Conservation (phyloP, 2,113 vertebrate genomes). For the Malurus elegans region DNA sequence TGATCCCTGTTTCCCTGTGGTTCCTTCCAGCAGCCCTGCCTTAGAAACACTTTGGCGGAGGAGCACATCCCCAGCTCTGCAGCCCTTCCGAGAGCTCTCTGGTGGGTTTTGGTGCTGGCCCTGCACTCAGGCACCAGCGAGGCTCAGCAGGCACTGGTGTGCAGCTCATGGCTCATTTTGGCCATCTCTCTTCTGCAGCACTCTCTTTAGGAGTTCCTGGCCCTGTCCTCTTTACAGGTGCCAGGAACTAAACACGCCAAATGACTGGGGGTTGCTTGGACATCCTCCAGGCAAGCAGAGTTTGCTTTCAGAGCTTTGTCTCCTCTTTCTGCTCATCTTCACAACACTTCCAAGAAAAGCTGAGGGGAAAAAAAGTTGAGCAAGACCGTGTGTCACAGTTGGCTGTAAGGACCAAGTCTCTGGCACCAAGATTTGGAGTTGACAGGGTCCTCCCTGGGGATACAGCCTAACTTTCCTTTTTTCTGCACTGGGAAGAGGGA, state of each 20-base stretch:
- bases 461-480: background rate
- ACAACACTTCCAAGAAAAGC: background rate
- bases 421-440: background rate
- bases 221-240: background rate
- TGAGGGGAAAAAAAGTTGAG: background rate
- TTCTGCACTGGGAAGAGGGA: background rate
- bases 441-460: background rate
- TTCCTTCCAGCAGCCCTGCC: background rate
- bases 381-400: background rate
- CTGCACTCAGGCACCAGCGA: background rate
- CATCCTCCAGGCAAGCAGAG: background rate
- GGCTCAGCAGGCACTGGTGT: background rate
- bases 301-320: background rate
- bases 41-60: background rate
- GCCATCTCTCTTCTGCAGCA: background rate
- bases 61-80: background rate
- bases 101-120: background rate
- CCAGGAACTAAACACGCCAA: background rate
- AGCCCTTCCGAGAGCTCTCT: background rate
- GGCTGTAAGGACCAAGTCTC: background rate
- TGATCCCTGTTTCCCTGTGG: background rate
- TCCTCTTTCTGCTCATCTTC: background rate
- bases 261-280: background rate
- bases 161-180: background rate
- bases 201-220: background rate